phyloP scores from a whole-genome alignment of 2,888 invertebrate species.

The Panorpa germanica region DNA sequence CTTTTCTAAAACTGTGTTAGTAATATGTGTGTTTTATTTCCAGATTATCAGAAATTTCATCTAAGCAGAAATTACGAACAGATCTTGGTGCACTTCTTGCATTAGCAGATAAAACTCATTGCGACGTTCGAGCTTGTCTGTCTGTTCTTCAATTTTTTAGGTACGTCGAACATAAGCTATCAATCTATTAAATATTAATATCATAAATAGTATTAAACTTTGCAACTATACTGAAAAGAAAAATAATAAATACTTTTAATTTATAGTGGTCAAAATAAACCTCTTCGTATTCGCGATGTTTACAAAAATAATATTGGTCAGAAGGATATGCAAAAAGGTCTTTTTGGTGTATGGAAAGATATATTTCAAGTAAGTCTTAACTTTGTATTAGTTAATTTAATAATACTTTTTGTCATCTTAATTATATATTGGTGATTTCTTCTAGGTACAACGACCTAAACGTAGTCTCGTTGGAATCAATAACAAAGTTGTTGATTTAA shows the following conservation, averaged over 20 bases:
- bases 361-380: slow-evolving; percentile 40
- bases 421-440: not conserved
- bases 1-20: not conserved
- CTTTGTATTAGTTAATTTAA: not conserved
- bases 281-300: slow-evolving; percentile 30
- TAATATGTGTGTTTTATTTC: slow-evolving; percentile 10
- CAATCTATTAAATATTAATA: no score
- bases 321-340: slow-evolving; percentile 69
- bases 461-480: slow-evolving; percentile 1
- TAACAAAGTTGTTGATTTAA: slow-evolving; percentile 16
- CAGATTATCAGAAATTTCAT: slow-evolving; percentile 47
- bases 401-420: not conserved
- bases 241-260: not conserved
- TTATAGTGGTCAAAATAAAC: slow-evolving; percentile 19
- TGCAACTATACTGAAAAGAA: not conserved
- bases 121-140: slow-evolving; percentile 84
- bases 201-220: not conserved
- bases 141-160: slow-evolving; percentile 67
- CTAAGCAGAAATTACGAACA: slow-evolving; percentile 43
- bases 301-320: slow-evolving; percentile 54
- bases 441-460: slow-evolving; percentile 22
- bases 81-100: slow-evolving; percentile 52
- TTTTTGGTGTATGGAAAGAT: slow-evolving; percentile 70
- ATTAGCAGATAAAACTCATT: slow-evolving; percentile 65
- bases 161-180: no score